Base-by-base conservation (phyloP, 2,888 invertebrate species). In the Lepeophtheirus nordmannii region DNA sequence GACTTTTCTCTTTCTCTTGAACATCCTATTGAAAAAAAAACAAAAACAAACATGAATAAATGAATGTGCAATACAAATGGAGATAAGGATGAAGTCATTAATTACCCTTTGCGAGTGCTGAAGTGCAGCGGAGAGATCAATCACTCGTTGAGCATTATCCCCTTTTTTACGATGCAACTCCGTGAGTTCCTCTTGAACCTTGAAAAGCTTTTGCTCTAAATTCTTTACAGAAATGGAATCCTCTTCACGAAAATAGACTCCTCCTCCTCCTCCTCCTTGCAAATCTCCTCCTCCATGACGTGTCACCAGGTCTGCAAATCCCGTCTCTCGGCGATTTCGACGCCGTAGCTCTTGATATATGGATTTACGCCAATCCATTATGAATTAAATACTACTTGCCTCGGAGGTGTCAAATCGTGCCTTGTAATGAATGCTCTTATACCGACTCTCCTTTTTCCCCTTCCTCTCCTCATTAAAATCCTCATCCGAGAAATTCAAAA, bases 131-230 rank as follows among this genome's bases (percentile, higher is more conserved):
- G 89, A 92, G 46, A 94, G 79, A 75, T 89, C 91, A 69, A 94
- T 88, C 70, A 94, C 87, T 78, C 90, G 86, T 75, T 94, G 93
- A 2, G 92, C 82, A 78, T 91, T 90, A 79, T 94, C 93, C 58
- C 93, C 90, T 30, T 30, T 30, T 67, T 89, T 82, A 71, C 87
- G 81, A 73, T 92, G 93, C 67, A 94, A 76, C 67, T 88, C 89
- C 0, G 93, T 91, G 41, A 96, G 78, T 75, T 96, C 94, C 77
- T 94, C 94, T 74, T 94, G 92, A 73, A 92, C 86, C 14, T 81
- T 80, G 69, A 89, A 78, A 62, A 93, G 78, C 76, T 90, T 90
- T 72, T 91, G 89, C 76, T 93, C 92, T 67, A 92, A 77, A 11
- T 82, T 81, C 69, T 86, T 67, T 56, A 67, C 66, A 56, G 14